phyloP scores from a whole-genome alignment of 2,888 invertebrate genomes.

The Nezara viridula region DNA sequence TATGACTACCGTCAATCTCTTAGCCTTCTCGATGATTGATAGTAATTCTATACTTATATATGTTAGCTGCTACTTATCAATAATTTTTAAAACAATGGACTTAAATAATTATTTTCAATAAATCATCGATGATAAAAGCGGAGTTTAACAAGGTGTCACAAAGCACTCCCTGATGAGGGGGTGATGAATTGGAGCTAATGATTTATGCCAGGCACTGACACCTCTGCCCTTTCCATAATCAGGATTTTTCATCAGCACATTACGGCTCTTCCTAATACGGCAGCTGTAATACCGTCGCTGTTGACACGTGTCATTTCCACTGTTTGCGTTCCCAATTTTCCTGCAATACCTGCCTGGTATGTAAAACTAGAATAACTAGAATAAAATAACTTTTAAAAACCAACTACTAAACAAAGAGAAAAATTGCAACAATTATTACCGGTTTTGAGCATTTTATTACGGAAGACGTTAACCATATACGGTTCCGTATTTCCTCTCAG shows the following conservation, averaged over 20 bases:
- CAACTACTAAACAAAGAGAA: not conserved
- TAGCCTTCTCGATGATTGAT: too few species aligned
- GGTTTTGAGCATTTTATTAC: too few species aligned
- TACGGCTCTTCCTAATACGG: not conserved
- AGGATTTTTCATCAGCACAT: not conserved
- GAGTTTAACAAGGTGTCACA: not conserved
- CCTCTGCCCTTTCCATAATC: not conserved
- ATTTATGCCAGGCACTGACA: slow-evolving; percentile 3
- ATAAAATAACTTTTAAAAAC: too few species aligned
- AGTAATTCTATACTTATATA: too few species aligned
- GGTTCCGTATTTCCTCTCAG: too few species aligned
- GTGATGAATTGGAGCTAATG: not conserved
- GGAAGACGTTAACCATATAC: too few species aligned
- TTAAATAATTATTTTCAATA: not conserved
- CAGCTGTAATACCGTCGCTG: not conserved
- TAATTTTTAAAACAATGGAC: too few species aligned
- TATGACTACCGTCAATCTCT: too few species aligned
- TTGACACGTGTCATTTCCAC: not conserved
- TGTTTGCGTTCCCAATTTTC: not conserved
- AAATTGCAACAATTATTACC: not conserved
- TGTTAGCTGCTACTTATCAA: too few species aligned
- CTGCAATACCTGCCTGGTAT: not conserved
- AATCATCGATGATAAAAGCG: not conserved
- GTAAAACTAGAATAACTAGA: not conserved
- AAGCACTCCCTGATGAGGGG: not conserved